phyloP scores from a whole-genome alignment of 2,888 invertebrate genomes.

The Drosophila pegasa region DNA sequence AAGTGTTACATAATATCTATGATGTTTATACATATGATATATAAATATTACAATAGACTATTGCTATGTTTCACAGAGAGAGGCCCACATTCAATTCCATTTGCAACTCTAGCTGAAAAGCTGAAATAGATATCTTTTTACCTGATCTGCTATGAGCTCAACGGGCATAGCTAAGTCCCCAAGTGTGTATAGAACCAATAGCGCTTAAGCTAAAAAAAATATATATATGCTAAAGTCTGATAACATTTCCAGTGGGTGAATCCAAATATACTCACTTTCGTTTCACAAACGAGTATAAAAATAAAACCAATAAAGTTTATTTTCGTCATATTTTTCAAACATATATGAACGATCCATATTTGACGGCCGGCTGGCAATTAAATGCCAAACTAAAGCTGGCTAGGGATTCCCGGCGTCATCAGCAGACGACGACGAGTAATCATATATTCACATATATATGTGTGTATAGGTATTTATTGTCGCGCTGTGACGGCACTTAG shows the following conservation, averaged over 20 bases:
- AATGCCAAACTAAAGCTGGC: conserved; percentile 66
- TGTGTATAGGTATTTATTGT: conserved; percentile 19
- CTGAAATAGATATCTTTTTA: not conserved
- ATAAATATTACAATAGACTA: too few species aligned
- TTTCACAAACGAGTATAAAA: not conserved
- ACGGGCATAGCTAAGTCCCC: not conserved
- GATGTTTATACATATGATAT: not conserved
- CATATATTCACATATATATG: conserved; percentile 22
- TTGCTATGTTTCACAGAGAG: too few species aligned
- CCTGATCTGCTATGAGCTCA: not conserved
- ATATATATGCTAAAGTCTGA: not conserved
- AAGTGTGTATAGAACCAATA: not conserved
- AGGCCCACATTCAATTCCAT: too few species aligned
- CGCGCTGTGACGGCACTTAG: conserved; percentile 46
- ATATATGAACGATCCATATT: conserved; percentile 44
- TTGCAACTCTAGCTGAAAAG: not conserved
- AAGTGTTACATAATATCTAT: not conserved
- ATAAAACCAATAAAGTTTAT: conserved; percentile 6
- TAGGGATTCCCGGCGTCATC: conserved; percentile 75
- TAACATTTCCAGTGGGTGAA: not conserved
- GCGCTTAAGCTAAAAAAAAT: not conserved
- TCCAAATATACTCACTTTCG: not conserved
- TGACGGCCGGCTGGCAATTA: conserved; percentile 60
- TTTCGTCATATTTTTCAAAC: conserved; percentile 12
- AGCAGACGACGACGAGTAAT: conserved; percentile 50